Evolutionary conservation across 2,888 invertebrate genomes (phyloP).

Genomic region (Caenorhabditis sinica): DNA sequence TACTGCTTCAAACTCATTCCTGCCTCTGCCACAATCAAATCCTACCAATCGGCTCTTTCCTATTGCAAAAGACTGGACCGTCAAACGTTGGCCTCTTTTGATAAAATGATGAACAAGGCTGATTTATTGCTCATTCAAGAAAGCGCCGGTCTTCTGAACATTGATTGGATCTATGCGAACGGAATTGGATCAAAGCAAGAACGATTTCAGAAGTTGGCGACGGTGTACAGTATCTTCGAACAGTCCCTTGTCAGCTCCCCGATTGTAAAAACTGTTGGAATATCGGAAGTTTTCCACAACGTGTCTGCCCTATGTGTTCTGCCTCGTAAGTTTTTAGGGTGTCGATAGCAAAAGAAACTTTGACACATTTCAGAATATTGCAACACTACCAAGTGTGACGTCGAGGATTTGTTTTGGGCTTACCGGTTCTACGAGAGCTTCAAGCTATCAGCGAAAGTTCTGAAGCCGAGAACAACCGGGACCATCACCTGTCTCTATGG

Average conservation of each 20-base stretch:
- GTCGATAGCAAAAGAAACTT: background rate
- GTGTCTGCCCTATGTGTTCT: constrained; percentile 34
- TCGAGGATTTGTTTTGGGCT: constrained; percentile 22
- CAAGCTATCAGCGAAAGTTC: background rate
- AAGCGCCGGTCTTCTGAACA: constrained; percentile 2
- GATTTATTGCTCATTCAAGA: constrained; percentile 19
- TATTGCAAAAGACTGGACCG: background rate
- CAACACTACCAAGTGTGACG: background rate
- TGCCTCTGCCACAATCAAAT: background rate
- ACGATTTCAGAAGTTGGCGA: constrained; percentile 26
- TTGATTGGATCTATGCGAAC: constrained; percentile 44
- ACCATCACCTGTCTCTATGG: constrained; percentile 26
- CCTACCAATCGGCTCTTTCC: background rate
- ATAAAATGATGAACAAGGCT: constrained; percentile 3
- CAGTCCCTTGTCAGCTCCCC: constrained; percentile 21
- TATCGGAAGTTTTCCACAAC: constrained; percentile 24
- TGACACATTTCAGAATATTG: constrained; percentile 28
- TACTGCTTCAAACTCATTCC: background rate
- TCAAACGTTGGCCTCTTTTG: constrained; percentile 22
- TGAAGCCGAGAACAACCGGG: background rate
- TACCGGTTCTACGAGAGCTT: constrained; percentile 26
- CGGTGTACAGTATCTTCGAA: constrained; percentile 36
- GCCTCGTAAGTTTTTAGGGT: constrained; percentile 26
- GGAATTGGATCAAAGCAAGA: constrained; percentile 30
- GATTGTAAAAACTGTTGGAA: background rate